Percentiles rank a stretch among this genome's conserved stretches.
phyloP scores from a whole-genome alignment of 2,797 vertebrate species.

The Enteromius unitaeniatus region DNA sequence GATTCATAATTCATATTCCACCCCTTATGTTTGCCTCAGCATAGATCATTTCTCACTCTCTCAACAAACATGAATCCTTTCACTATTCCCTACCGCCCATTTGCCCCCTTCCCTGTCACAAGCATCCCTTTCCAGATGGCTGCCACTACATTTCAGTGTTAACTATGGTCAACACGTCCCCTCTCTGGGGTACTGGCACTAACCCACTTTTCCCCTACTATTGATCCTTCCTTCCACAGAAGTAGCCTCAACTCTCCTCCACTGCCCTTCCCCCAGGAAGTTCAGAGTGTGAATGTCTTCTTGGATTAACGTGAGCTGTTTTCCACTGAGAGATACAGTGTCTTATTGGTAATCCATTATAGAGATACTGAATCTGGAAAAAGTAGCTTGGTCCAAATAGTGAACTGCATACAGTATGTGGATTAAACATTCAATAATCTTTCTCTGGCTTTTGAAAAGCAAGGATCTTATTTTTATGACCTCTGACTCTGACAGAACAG shows the following conservation, averaged over 20 bases:
- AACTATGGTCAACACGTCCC: constrained; percentile 77
- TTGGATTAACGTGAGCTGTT: constrained; percentile 2
- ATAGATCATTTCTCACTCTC: constrained; percentile 40
- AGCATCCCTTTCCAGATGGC: constrained; percentile 74
- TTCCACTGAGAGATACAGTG: constrained; percentile 24
- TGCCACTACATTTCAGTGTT: constrained; percentile 73
- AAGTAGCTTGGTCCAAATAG: neutral
- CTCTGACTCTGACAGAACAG: neutral
- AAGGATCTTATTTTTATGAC: constrained; percentile 7
- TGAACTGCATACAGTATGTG: neutral
- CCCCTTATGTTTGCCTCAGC: constrained; percentile 44
- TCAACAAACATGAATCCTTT: neutral
- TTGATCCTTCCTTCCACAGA: constrained; percentile 67
- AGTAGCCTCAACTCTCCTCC: constrained; percentile 39
- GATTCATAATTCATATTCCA: constrained; percentile 62
- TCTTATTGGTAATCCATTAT: constrained; percentile 4
- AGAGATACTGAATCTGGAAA: constrained; percentile 5
- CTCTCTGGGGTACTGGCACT: constrained; percentile 72
- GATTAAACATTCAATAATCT: constrained; percentile 22
- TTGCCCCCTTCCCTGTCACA: constrained; percentile 31
- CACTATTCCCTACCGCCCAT: constrained; percentile 9
- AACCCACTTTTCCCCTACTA: constrained; percentile 62
- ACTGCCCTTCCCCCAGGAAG: constrained; percentile 18
- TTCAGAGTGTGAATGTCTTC: constrained; percentile 18
- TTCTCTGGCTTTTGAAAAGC: neutral